Evolutionary conservation across 2,888 invertebrate genomes (phyloP), one percentile per base, ranked within the genome.

Genomic region (Mellilla xanthometata): DNA sequence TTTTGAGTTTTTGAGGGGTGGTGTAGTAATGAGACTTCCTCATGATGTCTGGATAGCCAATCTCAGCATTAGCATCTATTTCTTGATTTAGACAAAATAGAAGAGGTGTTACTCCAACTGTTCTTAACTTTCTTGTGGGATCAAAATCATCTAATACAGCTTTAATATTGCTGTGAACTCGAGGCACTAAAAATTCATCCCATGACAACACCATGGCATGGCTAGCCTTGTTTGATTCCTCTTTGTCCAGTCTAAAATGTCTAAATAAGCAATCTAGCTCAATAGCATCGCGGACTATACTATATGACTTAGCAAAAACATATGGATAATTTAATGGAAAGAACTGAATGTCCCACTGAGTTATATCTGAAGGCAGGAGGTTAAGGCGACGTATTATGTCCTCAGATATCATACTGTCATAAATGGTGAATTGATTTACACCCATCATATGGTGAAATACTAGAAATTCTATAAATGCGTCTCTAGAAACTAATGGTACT

Each of bases 241-340:
- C 89, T 52, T 83, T 89, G 47, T 90, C 90, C 60, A 83, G 78
- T 58, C 89, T 87, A 45, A 90, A 90, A 40, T 92, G 92, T 52
- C 94, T 89, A 49, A 93, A 91, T 10, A 92, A 62, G 63, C 94
- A 95, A 71, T 95, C 94, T 13, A 91, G 76, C 68, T 93, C 91
- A 8, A 94, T 84, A 23, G 93, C 87, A 60, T 81, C 81, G 32
- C 84, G 64, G 0, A 90, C 78, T 54, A 90, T 76, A 19, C 76
- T 73, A 56, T 90, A 90, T 2, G 89, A 86, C 44, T 91, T 84
- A 15, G 88, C 80, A 60, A 86, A 83, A 31, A 89, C 63, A 60
- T 91, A 91, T 1, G 94, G 94, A 66, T 93, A 93, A 70, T 94
- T 94, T 81, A 94, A 91, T 1, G 93, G 92, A 39, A 93, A 85